Evolutionary conservation across 1,140 invertebrate genomes (phyloP), one percentile per base, ranked within the genome.

Genomic region (Plectrocnemia conspersa): DNA sequence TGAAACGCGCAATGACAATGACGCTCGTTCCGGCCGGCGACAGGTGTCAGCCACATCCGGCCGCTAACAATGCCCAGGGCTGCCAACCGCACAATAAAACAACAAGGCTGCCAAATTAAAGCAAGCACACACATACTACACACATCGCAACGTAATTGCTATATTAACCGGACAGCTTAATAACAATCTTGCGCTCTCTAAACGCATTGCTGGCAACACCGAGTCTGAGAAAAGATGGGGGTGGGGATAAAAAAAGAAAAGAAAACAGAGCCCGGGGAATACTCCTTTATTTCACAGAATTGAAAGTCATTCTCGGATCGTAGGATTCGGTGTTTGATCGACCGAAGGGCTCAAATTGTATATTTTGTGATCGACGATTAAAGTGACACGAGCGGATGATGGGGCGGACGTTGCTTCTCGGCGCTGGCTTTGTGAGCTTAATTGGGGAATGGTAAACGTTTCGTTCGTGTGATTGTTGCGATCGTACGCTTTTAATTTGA

Each of bases 21-120:
- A 56, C 55, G 47, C 54, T 23, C 25, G 38, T 52, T 52, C 50
- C 50, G 50, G 49, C 54, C 49, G 47, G 42, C 52, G 59, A 61
- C 59, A 61, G 55, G 55, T 61, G 59, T 58, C 59, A 61, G 50
- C 44, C 55, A 55, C 56, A 61, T 61, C 59, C 59, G 59, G 52
- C 21, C 23, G 48, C 54, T 54, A 54, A 54, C 58, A 54, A 53
- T 46, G 45, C 35, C 52, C 56, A 21, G 46, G 42, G 52, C 36
- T 49, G 52, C 57, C 16, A 49, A 33, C 48, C 35, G 23, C 21
- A 18, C 41, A 21, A 9, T 5, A 24, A 47, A 15, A 47, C 11
- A 44, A 29, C 27, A 32, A 5, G 10, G 41, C 23, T 15, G 21
- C 19, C 18, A 10, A 21, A 24, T 44, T 47, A 29, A 27, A 47